phyloP scores from a whole-genome alignment of 2,113 vertebrate genomes.

The Pelecanoides urinatrix region DNA sequence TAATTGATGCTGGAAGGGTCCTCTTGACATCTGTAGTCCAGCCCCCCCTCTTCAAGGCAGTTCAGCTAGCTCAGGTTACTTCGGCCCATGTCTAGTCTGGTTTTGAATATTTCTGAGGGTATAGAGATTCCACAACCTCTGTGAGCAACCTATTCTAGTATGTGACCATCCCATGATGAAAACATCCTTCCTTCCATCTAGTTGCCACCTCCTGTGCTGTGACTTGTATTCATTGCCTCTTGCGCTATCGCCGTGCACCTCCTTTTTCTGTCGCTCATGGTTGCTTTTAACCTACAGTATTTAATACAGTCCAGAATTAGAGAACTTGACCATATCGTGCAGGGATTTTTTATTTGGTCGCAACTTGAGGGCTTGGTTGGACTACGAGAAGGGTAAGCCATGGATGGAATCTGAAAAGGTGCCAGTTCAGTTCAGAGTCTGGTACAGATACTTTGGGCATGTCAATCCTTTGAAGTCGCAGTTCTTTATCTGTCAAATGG shows the following conservation, averaged over 20 bases:
- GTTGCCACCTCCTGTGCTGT: neutral
- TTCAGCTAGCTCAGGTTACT: neutral
- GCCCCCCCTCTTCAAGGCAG: neutral
- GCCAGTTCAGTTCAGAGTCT: neutral
- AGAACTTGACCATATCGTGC: neutral
- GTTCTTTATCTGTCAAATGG: neutral
- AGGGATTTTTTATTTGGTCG: neutral
- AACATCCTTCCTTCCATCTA: no score
- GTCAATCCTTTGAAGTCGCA: neutral
- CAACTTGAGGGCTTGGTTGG: neutral
- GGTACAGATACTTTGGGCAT: neutral
- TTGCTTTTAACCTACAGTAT: neutral
- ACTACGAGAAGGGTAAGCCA: neutral
- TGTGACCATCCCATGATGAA: neutral
- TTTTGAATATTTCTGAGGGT: neutral
- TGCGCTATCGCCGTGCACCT: neutral
- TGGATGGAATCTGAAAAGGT: neutral
- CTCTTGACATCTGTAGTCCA: no score
- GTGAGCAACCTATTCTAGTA: rapidly evolving
- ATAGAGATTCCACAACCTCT: neutral
- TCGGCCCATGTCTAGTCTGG: neutral
- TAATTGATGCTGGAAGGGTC: neutral
- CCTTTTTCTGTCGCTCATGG: neutral
- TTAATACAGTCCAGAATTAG: neutral
- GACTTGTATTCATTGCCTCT: neutral